phyloP scores from a whole-genome alignment of 2,113 vertebrate genomes.

The Larimichthys polyactis region DNA sequence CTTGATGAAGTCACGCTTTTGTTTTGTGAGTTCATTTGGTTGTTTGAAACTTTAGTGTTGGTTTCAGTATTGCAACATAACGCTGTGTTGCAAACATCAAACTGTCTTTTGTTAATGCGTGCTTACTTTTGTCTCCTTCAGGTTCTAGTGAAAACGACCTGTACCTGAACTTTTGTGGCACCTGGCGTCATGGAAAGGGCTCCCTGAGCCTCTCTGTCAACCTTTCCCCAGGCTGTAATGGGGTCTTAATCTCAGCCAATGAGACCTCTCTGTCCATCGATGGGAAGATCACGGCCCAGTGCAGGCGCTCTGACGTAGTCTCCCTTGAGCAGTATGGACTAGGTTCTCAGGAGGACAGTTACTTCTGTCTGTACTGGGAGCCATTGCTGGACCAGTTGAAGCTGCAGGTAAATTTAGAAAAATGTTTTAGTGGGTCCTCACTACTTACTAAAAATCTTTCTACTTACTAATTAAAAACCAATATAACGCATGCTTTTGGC shows the following conservation, averaged over 20 bases:
- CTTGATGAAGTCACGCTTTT: background rate
- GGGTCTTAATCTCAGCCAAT: conserved; percentile 70
- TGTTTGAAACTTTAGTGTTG: background rate
- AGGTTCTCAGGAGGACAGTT: accelerated
- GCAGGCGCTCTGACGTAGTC: background rate
- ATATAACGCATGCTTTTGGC: background rate
- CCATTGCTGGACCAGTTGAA: conserved; percentile 77
- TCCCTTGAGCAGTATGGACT: accelerated
- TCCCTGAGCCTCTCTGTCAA: conserved; percentile 42
- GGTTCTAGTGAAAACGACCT: conserved; percentile 59
- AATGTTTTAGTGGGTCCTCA: background rate
- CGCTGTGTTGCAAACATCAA: background rate
- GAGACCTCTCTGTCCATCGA: conserved; percentile 67
- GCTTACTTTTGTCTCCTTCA: conserved; percentile 24
- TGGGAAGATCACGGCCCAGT: conserved; percentile 69
- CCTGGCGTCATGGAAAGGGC: conserved; percentile 60
- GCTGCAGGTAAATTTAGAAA: conserved; percentile 59
- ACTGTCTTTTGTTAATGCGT: background rate
- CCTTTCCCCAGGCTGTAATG: conserved; percentile 68
- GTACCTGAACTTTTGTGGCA: conserved; percentile 75
- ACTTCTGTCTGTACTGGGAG: conserved; percentile 82
- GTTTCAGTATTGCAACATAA: background rate
- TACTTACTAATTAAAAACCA: background rate
- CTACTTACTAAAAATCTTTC: no score
- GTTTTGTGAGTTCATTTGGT: background rate